Conservation (phyloP, 2,113 vertebrate species). For the Telmatochromis bifrenatus region DNA sequence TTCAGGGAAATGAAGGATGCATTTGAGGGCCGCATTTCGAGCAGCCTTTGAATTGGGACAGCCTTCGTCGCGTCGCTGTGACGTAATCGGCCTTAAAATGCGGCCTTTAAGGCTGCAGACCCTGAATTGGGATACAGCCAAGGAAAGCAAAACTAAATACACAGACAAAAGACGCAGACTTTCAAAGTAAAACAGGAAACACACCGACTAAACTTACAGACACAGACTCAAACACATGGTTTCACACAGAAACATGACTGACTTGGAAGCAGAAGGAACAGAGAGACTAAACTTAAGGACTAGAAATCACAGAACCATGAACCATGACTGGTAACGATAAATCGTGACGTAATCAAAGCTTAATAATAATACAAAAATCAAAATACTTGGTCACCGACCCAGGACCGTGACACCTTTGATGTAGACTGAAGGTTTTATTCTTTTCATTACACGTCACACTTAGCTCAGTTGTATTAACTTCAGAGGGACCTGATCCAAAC, state of each 20-base stretch:
- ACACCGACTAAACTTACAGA: background rate
- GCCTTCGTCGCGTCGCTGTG: too few relatives aligned
- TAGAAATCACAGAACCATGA: background rate
- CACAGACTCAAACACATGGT: background rate
- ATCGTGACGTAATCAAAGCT: background rate
- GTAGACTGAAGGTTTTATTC: background rate
- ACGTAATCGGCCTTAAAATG: too few relatives aligned
- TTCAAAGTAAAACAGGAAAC: background rate
- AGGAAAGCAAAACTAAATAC: too few relatives aligned
- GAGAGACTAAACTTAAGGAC: fast-evolving
- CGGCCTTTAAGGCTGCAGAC: too few relatives aligned
- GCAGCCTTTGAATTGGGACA: too few relatives aligned
- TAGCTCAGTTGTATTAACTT: fast-evolving
- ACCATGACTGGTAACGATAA: background rate
- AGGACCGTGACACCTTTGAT: background rate
- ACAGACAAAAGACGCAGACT: fast-evolving
- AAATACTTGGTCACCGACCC: background rate
- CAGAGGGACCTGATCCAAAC: background rate
- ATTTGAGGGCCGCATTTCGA: too few relatives aligned
- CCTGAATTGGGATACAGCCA: too few relatives aligned
- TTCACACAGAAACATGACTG: background rate
- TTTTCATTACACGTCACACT: background rate
- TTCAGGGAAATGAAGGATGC: too few relatives aligned
- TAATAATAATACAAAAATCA: background rate
- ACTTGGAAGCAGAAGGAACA: background rate